Base-by-base conservation (phyloP, 2,113 vertebrate species). In the Lepisosteus oculatus region DNA sequence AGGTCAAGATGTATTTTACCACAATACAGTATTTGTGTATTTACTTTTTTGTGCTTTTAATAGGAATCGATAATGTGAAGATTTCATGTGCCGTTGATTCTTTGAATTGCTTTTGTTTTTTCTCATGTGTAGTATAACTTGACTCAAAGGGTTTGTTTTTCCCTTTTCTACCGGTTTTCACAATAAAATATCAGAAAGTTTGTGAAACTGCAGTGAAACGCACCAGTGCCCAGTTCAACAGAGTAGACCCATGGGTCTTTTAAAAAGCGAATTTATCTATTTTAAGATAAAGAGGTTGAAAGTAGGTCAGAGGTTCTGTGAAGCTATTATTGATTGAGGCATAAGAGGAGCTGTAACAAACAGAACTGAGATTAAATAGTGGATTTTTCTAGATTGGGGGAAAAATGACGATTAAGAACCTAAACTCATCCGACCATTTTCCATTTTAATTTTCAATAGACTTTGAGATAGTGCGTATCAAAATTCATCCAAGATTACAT, bases 371-470 rank as follows among this genome's bases (percentile, higher is more conserved):
- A 54, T 13, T 67, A 51, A 45, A 15, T 17, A 54, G 29, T 54
- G 9, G 15, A 29, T 8, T 15, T 29, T 17, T 15, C 45, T 67
- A 14, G 11, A n/a, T n/a, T 67, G 43, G 43, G 12, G 11, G 12
- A 45, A 59, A 3, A 42, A 67, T 0, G 42, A 65, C 55, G 43
- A 65, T 72, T 56, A 65, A 72, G n/a, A 65, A 56, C 42, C 43
- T 13, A 14, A 59, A 61, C n/a, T 13, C 56, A 57, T 43, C 55
- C 42, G 9, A 3, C 56, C 17, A 3, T n/a, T 17, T 42, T 3
- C 15, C 14, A 47, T 12, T 57, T 14, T 42, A 44, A 54, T 54
- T 73, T 14, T 15, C 17, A 61, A 54, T n/a, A 47, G 44, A n/a
- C 62, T 61, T 62, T 68, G 43, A 14, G 17, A 12, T 9, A 41